Evolutionary conservation across 2,797 vertebrate genomes (phyloP).

Genomic region (Chelonia mydas): DNA sequence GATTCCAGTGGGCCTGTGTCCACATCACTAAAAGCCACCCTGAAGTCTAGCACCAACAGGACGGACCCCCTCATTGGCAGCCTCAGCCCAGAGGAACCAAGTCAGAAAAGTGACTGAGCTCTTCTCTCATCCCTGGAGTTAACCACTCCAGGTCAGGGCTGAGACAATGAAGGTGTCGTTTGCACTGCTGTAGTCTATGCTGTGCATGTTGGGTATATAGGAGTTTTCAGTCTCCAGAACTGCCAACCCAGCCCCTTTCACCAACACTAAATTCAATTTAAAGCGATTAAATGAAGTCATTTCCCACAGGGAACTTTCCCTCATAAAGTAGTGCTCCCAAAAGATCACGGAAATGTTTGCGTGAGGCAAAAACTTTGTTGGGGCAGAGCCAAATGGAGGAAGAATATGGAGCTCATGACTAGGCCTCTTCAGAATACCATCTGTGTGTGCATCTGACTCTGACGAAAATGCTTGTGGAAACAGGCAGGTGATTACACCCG

Average conservation of each 20-base stretch:
- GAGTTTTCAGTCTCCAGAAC: neutral
- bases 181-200: neutral
- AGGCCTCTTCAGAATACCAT: neutral
- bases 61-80: neutral
- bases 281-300: neutral
- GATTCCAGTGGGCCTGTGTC: neutral
- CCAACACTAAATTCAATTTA: too few species aligned
- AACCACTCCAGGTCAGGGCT: neutral
- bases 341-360: neutral
- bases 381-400: neutral
- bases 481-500: neutral
- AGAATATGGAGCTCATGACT: neutral
- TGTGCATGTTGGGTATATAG: neutral
- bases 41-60: neutral
- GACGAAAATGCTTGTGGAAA: neutral
- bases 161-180: neutral
- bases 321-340: neutral
- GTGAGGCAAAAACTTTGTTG: neutral
- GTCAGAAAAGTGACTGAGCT: neutral
- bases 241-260: accelerated
- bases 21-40: neutral
- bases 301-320: neutral
- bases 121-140: neutral
- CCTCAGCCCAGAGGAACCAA: neutral
- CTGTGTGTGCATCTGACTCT: accelerated